These are phyloP conservation scores for Stomatorhinus ivindoensis DNA, from an alignment of 2,113 vertebrate species.

Conservation along the genomic window DNA sequence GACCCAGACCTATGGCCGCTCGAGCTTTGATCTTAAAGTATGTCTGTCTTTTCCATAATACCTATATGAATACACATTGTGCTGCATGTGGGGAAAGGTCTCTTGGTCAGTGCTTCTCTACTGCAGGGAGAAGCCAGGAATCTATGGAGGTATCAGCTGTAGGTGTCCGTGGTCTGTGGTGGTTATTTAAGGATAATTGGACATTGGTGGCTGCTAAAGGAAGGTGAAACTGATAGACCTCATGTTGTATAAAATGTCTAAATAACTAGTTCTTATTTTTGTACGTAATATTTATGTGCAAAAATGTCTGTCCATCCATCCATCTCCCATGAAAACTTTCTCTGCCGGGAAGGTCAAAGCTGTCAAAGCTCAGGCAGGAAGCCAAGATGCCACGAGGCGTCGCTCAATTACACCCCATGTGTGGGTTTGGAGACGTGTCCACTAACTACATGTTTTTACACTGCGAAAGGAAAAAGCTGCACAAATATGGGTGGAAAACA, in stretches of 20 bases:
- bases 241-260: background rate
- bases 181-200: background rate
- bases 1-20: background rate
- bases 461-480: background rate
- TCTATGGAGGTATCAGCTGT: background rate
- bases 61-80: background rate
- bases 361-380: background rate
- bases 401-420: background rate
- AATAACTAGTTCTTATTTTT: background rate
- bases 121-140: background rate
- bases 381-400: background rate
- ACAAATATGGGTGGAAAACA: background rate
- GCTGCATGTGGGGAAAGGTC: background rate
- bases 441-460: background rate
- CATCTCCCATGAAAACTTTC: background rate
- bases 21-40: background rate
- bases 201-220: background rate
- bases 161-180: background rate
- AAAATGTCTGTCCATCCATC: background rate
- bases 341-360: background rate
- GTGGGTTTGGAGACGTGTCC: background rate
- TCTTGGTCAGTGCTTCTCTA: background rate
- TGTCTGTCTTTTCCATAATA: background rate
- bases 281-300: background rate
- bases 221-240: background rate